Evolutionary conservation across 2,888 invertebrate species (phyloP), one percentile per base, ranked within the genome.

Genomic region (Ischnus inquisitorius): DNA sequence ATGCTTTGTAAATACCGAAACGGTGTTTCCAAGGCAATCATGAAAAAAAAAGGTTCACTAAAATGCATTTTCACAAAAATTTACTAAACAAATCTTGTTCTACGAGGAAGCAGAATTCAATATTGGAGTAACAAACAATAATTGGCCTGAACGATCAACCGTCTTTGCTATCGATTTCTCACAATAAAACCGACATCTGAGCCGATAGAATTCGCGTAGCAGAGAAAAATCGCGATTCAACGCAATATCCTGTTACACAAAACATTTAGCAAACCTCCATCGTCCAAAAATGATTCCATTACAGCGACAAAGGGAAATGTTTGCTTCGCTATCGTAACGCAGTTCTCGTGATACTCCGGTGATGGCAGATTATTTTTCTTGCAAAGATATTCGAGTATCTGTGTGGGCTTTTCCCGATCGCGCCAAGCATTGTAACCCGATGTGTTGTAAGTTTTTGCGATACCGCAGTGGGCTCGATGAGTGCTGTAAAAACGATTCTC

Each of bases 401-500:
- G 95, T 0, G 96, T 95, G 0, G 98, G 98, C 86, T 95, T 96
- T 78, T 95, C 92, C 3, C 94, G 94, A 92, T 98, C 97, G 48
- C 98, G 95, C 98, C 98, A 98, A 69, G 95, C 95, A 88, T 96
- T 96, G 88, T 96, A 96, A 0, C 98, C 98, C 1, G 90, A 90
- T 78, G 94, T 93, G 77, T 95, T 95, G 90, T 97, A 98, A 89
- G 95, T 95, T 57, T 94, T 94, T 0, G 97, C 93, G 14, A 98
- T 92, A 0, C 98, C 98, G 88, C 98, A 97, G 2, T 95, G 95
- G 0, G 97, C 98, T 81, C 97, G 94, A 91, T 98, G 97, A 86
- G 95, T 95, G 19, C 96, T 96, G 91, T 97, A 97, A 91, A 96
- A 97, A 82, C 98, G 95, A 93, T 98, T 97, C 94, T 98, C 98